Conservation (phyloP, 2,113 vertebrate genomes). For the Forbesichthys agassizii region DNA sequence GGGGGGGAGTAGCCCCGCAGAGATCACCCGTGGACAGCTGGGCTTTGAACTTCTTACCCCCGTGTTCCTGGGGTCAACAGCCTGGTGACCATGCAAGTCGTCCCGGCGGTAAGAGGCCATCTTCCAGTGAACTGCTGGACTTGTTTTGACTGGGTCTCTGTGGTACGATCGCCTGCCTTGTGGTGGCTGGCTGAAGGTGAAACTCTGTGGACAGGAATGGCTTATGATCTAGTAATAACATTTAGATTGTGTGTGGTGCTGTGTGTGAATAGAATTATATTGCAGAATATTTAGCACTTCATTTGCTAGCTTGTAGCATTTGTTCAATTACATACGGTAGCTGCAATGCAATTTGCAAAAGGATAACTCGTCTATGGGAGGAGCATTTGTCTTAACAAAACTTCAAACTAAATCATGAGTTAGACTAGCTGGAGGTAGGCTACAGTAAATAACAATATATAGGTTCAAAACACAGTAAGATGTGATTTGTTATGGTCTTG, state of each 20-base stretch:
- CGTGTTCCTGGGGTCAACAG: slow-evolving; percentile 68
- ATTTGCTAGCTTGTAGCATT: slow-evolving; percentile 32
- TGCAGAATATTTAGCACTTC: slow-evolving; percentile 24
- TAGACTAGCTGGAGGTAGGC: slow-evolving; percentile 46
- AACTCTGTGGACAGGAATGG: slow-evolving; percentile 50
- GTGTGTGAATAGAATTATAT: slow-evolving; percentile 11
- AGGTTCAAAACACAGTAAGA: slow-evolving; percentile 69
- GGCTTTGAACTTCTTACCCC: slow-evolving; percentile 76
- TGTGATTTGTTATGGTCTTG: slow-evolving; percentile 72
- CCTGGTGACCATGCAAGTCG: slow-evolving; percentile 65
- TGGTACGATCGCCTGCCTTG: slow-evolving; percentile 54
- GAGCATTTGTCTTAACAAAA: slow-evolving; percentile 55
- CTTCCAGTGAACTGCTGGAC: slow-evolving; percentile 61
- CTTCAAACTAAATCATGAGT: slow-evolving; percentile 57
- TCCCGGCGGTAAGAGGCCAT: slow-evolving; percentile 63
- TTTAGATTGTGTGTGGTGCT: slow-evolving; percentile 32
- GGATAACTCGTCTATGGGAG: slow-evolving; percentile 36
- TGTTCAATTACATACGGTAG: slow-evolving; percentile 19
- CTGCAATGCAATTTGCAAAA: slow-evolving; percentile 51
- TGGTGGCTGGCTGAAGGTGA: slow-evolving; percentile 52
- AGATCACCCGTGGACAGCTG: slow-evolving; percentile 71
- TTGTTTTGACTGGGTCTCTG: slow-evolving; percentile 72
- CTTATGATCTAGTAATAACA: slow-evolving; percentile 58
- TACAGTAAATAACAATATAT: slow-evolving; percentile 62
- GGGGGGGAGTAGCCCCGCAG: slow-evolving; percentile 59